Evolutionary conservation across 2,797 vertebrate genomes (phyloP), one percentile per base, ranked within the genome.

Genomic region (Dicrostonyx torquatus): DNA sequence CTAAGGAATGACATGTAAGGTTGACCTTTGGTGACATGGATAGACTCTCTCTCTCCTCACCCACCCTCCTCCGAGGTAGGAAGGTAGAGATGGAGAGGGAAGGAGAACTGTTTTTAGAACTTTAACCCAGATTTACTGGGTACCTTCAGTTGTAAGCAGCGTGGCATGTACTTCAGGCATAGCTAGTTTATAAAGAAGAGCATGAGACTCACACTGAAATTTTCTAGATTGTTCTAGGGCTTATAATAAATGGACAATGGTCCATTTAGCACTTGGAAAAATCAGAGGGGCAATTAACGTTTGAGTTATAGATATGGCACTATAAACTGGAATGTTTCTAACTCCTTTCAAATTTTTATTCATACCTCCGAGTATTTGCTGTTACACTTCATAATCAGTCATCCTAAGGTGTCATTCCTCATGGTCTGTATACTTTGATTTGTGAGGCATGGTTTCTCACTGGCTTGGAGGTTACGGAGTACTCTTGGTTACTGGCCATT

Each of bases 261-360:
- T 64, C 4, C 64, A 37, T 31, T 87, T 76, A 91, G 53, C 12
- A 66, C 40, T 77, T 76, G 18, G 37, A 77, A 94, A 92, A 85
- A 62, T 17, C 53, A 78, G 26, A 50, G 34, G 40, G 62, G 13
- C 45, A 50, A 1, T 90, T 88, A 79, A 92, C 58, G 40, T 29
- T 34, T 37, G n/a, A 62, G 8, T 87, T 70, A 84, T n/a, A 64
- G 20, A 8, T 66, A 3, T 37, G 43, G 17, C 43, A 34, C 15
- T 73, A 45, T 53, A 58, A 50, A 43, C 58, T 75, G 70, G 34
- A 50, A 50, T 89, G 66, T 87, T 60, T 91, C 24, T 37, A 86
- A 83, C 77, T 88, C n/a, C n/a, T 58, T 93, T 22, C 11, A 43
- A 60, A 53, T 34, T 94, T 72, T 91, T 22, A 82, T 90, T 94